Base-by-base conservation (phyloP, 2,888 invertebrate genomes). In the Torymus aiolomorphi region DNA sequence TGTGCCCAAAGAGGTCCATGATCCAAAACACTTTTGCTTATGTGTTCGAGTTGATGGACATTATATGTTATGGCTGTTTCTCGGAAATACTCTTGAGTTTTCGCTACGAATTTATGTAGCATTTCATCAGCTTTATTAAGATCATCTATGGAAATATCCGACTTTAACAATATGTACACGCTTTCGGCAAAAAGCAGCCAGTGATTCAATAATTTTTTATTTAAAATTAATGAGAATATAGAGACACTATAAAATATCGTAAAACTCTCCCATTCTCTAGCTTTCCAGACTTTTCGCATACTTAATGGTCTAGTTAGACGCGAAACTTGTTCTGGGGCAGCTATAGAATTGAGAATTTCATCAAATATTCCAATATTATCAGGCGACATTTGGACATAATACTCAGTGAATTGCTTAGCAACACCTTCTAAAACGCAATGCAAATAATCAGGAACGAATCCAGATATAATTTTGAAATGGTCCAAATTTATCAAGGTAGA, bases 261-360 rank as follows among this genome's bases (percentile, higher is more conserved):
- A 24, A 3, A 67, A 31, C 52, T 67, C 52, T 67, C 67, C 52
- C 31, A 67, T 20, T 67, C 67, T 8, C 67, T 14, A 20, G 67
- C 67, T 13, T 67, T 67, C 67, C 67, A 67, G 72, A 69, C 69
- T 11, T 31, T 57, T 11, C 74, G 51, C 14, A 77, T 56, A 49
- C 63, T 69, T 4, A 82, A 61, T 31, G 70, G 8, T 62, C 83
- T 49, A 3, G 76, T 52, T 4, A 78, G 69, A 56, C 82, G 63
- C 1, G 76, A 75, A 54, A 77, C 31, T 66, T 81, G 78, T 10
- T 51, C 12, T n/a, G 80, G 72, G 51, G 70, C 72, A 62, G 67
- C 61, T 52, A 75, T 63, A 14, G 70, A 63, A 0, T 24, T 12
- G n/a, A 80, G n/a, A 24, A 54, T 71, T 71, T 24, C 65, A 80